Evolutionary conservation across 2,888 invertebrate genomes (phyloP), one percentile per base, ranked within the genome.

Genomic region (Stenchaetothrips biformis): DNA sequence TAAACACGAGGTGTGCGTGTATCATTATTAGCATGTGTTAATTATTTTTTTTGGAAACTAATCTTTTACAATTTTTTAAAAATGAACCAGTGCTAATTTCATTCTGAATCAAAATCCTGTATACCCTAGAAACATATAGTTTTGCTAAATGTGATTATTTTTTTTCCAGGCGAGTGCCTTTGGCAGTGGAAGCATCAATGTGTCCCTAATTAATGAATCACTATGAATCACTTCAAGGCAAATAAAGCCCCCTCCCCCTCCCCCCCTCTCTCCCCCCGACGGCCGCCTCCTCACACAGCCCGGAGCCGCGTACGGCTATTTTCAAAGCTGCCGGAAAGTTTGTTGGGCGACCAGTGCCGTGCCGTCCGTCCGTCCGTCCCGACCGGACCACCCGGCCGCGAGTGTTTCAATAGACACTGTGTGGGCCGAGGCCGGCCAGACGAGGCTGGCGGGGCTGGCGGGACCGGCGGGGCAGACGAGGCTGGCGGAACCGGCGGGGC

Each of bases 381-480:
- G 37, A 1, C 37, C 37, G 37, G 37, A 37, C 37, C 37, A 27
- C 18, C 21, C 2, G 77, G 77, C 25, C 77, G 6, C 3, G 37
- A 77, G 25, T 77, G 77, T 37, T 77, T 25, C 18, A 37, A 77
- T 77, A 77, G 37, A 37, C 27, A 21, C 16, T 27, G 21, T 6
- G 7, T 47, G 27, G 16, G 59, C 2, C 11, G 21, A 13, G 80
- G 37, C 74, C 3, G 67, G 48, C 47, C 25, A 77, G 59, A 37
- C 11, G 21, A 13, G 80, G 37, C 74, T 16, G 67, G 48, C 47
- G 74, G 8, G 86, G 13, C 59, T 37, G 16, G 18, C 59, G 0
- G 59, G 16, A 16, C 59, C 59, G 13, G 59, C 59, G 53, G 53
- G 53, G 53, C 9, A n/a, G n/a, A n/a, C 59, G 18, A 6, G 59